Conservation (phyloP, 2,888 invertebrate species). For the Notocelia uddmanniana region DNA sequence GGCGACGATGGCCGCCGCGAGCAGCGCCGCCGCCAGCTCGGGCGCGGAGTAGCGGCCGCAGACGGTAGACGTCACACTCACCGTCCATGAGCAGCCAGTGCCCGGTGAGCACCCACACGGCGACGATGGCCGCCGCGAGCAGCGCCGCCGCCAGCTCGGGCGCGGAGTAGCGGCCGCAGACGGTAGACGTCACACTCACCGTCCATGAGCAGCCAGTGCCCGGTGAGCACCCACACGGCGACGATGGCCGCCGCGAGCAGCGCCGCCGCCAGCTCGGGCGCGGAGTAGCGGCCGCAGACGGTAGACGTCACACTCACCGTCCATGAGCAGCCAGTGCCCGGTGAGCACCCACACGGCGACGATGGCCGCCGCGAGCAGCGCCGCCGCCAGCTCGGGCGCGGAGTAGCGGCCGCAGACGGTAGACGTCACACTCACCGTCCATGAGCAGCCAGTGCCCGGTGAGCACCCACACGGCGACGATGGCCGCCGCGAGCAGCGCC, state of each 20-base stretch:
- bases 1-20: too few species aligned
- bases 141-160: slow-evolving; percentile 97
- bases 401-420: slow-evolving; percentile 98
- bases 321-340: slow-evolving; percentile 99
- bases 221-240: slow-evolving; percentile 98
- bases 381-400: slow-evolving; percentile 96
- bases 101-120: too few species aligned
- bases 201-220: slow-evolving; percentile 99
- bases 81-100: too few species aligned
- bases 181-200: slow-evolving; percentile 88
- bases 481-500: slow-evolving; percentile 95
- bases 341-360: slow-evolving; percentile 97
- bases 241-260: slow-evolving; percentile 94
- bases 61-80: too few species aligned
- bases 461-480: slow-evolving; percentile 96
- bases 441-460: slow-evolving; percentile 99
- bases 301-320: slow-evolving; percentile 89
- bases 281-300: slow-evolving; percentile 89
- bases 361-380: slow-evolving; percentile 95
- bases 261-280: slow-evolving; percentile 95
- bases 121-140: too few species aligned
- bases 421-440: slow-evolving; percentile 91
- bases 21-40: too few species aligned
- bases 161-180: slow-evolving; percentile 97
- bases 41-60: too few species aligned